These are phyloP conservation scores for Willisornis vidua DNA, from an alignment of 2,113 vertebrate species.

Conservation along the genomic window DNA sequence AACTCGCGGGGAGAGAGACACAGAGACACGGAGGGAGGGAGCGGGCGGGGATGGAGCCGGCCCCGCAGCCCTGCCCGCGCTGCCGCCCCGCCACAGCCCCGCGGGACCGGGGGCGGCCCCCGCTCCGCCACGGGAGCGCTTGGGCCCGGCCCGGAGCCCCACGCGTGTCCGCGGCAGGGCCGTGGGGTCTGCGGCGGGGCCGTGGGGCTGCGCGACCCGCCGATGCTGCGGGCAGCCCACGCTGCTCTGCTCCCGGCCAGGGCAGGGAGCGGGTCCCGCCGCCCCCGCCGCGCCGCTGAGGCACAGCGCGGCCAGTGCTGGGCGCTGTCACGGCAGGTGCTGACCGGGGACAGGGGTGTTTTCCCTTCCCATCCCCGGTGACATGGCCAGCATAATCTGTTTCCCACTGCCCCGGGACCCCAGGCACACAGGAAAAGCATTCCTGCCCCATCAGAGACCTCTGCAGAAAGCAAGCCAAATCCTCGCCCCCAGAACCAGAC, in stretches of 20 bases:
- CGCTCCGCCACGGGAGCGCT: no score
- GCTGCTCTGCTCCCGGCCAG: background rate
- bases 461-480: background rate
- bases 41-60: background rate
- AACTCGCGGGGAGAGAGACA: constrained; percentile 4
- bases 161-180: background rate
- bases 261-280: background rate
- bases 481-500: background rate
- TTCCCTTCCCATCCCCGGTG: accelerated
- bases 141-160: background rate
- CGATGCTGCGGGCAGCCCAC: background rate
- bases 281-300: no score
- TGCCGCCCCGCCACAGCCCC: background rate
- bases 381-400: background rate
- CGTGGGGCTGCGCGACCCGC: no score
- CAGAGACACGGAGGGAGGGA: background rate
- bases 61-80: background rate
- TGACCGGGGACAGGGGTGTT: background rate
- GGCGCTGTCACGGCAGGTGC: accelerated
- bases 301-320: accelerated
- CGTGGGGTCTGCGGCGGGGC: background rate
- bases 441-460: background rate
- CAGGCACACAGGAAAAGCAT: background rate
- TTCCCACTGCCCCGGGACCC: background rate
- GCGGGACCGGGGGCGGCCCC: background rate